phyloP scores from a whole-genome alignment of 2,797 vertebrate genomes.

The Chlorospingus semifuscus region DNA sequence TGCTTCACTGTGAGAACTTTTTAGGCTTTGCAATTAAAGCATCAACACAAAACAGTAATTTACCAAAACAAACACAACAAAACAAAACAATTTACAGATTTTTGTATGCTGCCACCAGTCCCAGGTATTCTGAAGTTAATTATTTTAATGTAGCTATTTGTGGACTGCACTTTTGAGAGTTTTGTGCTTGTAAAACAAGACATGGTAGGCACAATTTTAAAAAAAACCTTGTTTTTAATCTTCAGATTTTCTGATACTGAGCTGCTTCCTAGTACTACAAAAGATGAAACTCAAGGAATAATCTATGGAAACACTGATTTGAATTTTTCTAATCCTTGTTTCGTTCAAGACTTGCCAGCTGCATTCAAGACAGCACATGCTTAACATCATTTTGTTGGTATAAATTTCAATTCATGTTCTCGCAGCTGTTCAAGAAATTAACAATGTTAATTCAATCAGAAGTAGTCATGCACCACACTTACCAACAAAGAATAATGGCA shows the following conservation, averaged over 20 bases:
- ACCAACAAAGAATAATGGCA: slow-evolving; percentile 93
- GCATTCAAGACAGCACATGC: background rate
- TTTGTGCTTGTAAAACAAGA: background rate
- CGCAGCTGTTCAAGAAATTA: background rate
- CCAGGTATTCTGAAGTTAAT: background rate
- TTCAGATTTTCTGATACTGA: background rate
- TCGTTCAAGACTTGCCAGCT: background rate
- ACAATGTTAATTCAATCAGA: background rate
- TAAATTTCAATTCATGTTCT: background rate
- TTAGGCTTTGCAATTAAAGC: background rate
- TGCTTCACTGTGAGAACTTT: background rate
- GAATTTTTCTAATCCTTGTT: background rate
- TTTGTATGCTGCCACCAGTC: background rate
- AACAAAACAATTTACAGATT: background rate
- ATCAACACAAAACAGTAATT: background rate
- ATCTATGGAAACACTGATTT: background rate
- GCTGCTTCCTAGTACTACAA: background rate
- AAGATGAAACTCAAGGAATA: background rate
- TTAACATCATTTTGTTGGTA: background rate
- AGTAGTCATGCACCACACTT: background rate
- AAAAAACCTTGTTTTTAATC: background rate
- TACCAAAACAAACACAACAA: background rate
- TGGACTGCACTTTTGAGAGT: background rate
- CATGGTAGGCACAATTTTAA: background rate
- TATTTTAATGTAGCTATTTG: background rate